Evolutionary conservation across 1,140 invertebrate genomes (phyloP).

Genomic region (Drosophila teissieri): DNA sequence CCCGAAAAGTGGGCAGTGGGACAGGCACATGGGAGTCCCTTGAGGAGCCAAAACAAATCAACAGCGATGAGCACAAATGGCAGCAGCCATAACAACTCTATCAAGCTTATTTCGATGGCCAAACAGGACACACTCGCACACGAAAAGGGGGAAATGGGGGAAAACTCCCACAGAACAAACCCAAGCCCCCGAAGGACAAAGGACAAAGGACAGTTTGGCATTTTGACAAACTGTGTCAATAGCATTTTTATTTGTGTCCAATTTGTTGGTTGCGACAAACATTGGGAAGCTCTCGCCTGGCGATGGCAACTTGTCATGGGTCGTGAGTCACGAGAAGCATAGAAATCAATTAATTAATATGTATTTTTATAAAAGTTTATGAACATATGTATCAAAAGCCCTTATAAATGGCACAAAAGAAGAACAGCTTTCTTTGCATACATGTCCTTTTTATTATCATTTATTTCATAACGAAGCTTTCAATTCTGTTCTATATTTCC

Average conservation of each 20-base stretch:
- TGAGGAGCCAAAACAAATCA: constrained; percentile 73
- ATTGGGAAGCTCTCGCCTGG: constrained; percentile 10
- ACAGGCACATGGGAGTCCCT: constrained; percentile 28
- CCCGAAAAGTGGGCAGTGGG: constrained; percentile 11
- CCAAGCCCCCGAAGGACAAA: constrained; percentile 28
- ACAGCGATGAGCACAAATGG: constrained; percentile 78
- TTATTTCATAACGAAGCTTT: too few species aligned
- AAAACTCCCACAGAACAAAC: constrained; percentile 2
- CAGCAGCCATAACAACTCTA: constrained; percentile 78
- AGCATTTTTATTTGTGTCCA: constrained; percentile 84
- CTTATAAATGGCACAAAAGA: too few species aligned
- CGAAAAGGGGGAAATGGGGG: neutral
- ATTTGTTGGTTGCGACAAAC: constrained; percentile 70
- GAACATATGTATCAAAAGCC: too few species aligned
- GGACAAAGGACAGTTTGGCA: constrained; percentile 48
- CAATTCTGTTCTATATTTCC: too few species aligned
- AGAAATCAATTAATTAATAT: neutral
- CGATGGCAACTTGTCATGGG: constrained; percentile 5
- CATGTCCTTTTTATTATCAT: too few species aligned
- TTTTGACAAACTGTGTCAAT: constrained; percentile 84
- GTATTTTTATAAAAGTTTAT: neutral
- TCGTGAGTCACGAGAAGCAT: constrained; percentile 19
- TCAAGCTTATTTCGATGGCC: constrained; percentile 80
- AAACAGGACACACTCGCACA: constrained; percentile 50
- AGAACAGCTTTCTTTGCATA: too few species aligned